Evolutionary conservation across 2,888 invertebrate genomes (phyloP), one percentile per base, ranked within the genome.

Genomic region (Perizoma affinitatum): DNA sequence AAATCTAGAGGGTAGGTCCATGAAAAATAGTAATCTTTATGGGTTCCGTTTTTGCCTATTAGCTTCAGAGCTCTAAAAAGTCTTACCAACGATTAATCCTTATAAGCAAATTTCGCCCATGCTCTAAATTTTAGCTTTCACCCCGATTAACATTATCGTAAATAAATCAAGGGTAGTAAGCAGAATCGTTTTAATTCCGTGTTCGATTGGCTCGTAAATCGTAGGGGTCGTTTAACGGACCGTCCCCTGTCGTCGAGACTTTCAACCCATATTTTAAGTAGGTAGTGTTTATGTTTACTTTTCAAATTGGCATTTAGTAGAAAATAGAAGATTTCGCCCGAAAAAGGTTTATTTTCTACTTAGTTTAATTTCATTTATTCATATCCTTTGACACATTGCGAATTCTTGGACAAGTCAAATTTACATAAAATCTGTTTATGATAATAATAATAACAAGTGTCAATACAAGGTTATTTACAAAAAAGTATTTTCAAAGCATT

Each of bases 151-250:
- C 36, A 54, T 49, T 42, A 55, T 65, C 62, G 60, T 9, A 11
- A 63, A 70, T 71, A 71, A 57, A 69, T 69, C 67, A 67, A 54
- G 58, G 54, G 44, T 56, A 58, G 62, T 62, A 65, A 67, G 63
- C 45, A 63, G 60, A 52, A 54, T 54, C 60, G 67, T 66, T 69
- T 65, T 66, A 67, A 69, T 69, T 69, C 64, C 60, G 58, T 57
- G 62, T 65, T 65, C 67, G 62, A 69, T 67, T 67, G 69, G 58
- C 49, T 58, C 67, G 56, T 69, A 69, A 69, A 69, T 69, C 57
- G 63, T 62, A 10, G 55, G 53, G 61, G 61, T 58, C 54, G 61
- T 64, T 59, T 45, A 60, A 45, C 34, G 49, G 52, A 47, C 48
- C 50, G 44, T 44, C 54, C 55, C 55, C 10, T 58, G 52, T 63